Evolutionary conservation across 1,140 invertebrate species (phyloP).

Genomic region (Polypedilum vanderplanki): DNA sequence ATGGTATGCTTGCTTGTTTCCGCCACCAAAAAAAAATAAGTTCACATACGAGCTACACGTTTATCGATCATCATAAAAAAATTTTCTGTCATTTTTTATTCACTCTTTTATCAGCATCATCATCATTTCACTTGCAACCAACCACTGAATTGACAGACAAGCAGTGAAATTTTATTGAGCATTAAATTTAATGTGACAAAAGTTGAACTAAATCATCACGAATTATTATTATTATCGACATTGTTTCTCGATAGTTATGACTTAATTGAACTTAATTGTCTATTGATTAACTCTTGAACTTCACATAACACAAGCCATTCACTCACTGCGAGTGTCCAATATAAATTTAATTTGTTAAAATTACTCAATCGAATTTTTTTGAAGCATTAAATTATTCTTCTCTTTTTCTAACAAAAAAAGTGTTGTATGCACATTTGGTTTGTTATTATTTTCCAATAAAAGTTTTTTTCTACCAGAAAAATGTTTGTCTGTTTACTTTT

Average conservation of each 20-base stretch:
- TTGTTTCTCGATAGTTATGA: slow-evolving; percentile 6
- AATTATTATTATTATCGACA: no score
- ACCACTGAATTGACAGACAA: not conserved
- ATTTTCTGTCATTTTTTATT: not conserved
- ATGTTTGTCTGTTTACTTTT: not conserved
- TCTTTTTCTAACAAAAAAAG: no score
- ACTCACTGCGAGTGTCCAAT: not conserved
- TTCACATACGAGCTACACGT: not conserved
- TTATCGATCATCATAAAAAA: not conserved
- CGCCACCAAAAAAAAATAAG: not conserved
- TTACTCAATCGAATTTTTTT: no score
- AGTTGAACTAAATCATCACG: not conserved
- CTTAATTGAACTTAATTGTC: slow-evolving; percentile 19
- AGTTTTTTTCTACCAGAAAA: not conserved
- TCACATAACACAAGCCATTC: not conserved
- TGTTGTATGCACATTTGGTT: not conserved
- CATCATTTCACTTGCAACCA: not conserved
- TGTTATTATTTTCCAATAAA: not conserved
- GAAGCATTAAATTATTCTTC: not conserved
- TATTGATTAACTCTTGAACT: slow-evolving; percentile 9
- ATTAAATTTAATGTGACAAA: not conserved
- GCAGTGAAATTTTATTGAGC: not conserved
- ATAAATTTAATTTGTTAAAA: no score
- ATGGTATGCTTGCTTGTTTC: not conserved
- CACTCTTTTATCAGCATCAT: not conserved